Evolutionary conservation across 2,888 invertebrate genomes (phyloP), one percentile per base, ranked within the genome.

Genomic region (Mythimna pallens): DNA sequence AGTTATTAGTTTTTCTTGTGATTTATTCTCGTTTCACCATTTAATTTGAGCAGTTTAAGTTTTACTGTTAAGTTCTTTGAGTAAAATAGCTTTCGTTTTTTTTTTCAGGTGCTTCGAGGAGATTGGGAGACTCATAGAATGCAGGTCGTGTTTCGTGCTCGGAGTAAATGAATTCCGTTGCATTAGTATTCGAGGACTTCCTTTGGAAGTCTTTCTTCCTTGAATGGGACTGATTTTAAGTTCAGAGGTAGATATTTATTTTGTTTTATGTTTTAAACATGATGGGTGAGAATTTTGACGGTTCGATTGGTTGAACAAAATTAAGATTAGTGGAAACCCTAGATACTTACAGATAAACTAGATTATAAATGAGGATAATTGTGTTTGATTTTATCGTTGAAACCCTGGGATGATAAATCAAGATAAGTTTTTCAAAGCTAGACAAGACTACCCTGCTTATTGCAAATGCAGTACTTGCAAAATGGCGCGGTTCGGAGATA

Each of bases 1-100:
- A 86, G 79, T 80, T 84, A 82, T 75, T 78, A 78, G 78, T 73
- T 76, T 82, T 83, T 77, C 76, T 80, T 79, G 76, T 83, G 76
- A 83, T 83, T 86, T 83, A 83, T 80, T 70, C 58, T n/a, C 25
- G 17, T 61, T 62, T 22, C 65, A 65, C 50, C 72, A 68, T 80
- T 77, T 78, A 71, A 70, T 67, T 74, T 72, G 52, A 77, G 52
- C 30, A 63, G 62, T 65, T 7, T 71, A 66, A 54, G 52, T 2
- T 62, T 62, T 20, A 61, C 52, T 73, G 66, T 66, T 65, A n/a
- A 70, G 70, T 70, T 54, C 69, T 17, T 17, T 30, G 47, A 40
- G 65, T 65, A 55, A 59, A 70, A 62, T 52, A 22, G 10, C 20
- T 22, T 72, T 14, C 10, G 30, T 43, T 40, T 69, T 65, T 62